Conservation (phyloP, 2,797 vertebrate genomes). For the Alauda arvensis region DNA sequence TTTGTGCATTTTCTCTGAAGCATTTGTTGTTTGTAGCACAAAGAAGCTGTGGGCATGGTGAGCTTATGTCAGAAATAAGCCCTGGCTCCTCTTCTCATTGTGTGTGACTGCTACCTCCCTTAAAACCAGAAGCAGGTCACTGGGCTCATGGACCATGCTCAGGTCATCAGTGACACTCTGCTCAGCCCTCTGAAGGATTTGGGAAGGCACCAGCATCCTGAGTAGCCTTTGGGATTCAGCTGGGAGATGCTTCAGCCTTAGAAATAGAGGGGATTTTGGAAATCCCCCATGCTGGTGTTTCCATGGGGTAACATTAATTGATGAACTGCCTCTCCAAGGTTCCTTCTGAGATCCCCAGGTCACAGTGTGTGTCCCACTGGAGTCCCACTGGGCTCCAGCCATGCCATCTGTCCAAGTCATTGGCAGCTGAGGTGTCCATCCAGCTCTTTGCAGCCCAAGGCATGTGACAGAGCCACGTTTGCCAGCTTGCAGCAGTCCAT, state of each 20-base stretch:
- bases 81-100: background rate
- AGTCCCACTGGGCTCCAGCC: background rate
- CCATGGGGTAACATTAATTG: background rate
- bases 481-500: rapidly evolving
- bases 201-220: background rate
- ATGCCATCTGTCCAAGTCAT: rapidly evolving
- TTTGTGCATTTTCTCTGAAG: background rate
- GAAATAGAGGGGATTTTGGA: background rate
- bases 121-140: background rate
- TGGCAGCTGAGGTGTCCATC: background rate
- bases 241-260: background rate
- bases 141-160: background rate
- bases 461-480: rapidly evolving
- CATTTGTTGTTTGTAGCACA: background rate
- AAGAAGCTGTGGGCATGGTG: background rate
- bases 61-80: background rate
- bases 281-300: background rate
- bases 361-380: background rate
- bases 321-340: background rate
- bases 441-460: background rate
- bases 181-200: background rate
- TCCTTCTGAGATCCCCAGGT: background rate
- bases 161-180: background rate
- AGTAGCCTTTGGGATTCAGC: background rate
- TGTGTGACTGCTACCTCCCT: background rate